Conservation (phyloP, 2,113 vertebrate genomes). For the Capreolus pygargus region DNA sequence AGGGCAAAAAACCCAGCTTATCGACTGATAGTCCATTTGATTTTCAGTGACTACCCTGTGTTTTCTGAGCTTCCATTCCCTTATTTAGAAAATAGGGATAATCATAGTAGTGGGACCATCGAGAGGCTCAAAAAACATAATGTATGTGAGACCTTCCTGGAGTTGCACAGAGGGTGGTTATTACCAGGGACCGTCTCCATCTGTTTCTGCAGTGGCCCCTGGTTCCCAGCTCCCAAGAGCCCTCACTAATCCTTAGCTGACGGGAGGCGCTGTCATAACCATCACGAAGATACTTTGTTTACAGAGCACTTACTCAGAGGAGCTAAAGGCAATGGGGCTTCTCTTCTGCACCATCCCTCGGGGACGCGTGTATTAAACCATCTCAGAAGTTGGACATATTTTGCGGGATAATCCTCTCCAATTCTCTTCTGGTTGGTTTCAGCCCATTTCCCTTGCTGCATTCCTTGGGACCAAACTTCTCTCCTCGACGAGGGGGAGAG, state of each 20-base stretch:
- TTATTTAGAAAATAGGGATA: background rate
- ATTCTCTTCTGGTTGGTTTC: conserved; percentile 60
- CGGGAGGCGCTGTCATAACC: background rate
- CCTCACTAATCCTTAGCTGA: conserved; percentile 49
- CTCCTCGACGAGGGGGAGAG: background rate
- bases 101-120: background rate
- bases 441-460: conserved; percentile 48
- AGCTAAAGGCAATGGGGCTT: conserved; percentile 59
- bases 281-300: conserved; percentile 36
- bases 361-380: background rate
- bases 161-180: background rate
- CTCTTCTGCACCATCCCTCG: background rate
- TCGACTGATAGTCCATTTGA: background rate
- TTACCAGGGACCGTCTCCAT: background rate
- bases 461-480: conserved; percentile 34
- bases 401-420: conserved; percentile 51
- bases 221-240: background rate
- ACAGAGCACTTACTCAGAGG: conserved; percentile 49
- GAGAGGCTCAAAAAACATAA: background rate
- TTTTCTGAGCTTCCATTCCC: background rate
- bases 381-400: conserved; percentile 29
- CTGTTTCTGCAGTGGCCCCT: background rate
- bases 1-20: background rate
- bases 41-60: background rate
- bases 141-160: no score